Base-by-base conservation (phyloP, 2,113 vertebrate genomes). In the Microcebus jonahi region DNA sequence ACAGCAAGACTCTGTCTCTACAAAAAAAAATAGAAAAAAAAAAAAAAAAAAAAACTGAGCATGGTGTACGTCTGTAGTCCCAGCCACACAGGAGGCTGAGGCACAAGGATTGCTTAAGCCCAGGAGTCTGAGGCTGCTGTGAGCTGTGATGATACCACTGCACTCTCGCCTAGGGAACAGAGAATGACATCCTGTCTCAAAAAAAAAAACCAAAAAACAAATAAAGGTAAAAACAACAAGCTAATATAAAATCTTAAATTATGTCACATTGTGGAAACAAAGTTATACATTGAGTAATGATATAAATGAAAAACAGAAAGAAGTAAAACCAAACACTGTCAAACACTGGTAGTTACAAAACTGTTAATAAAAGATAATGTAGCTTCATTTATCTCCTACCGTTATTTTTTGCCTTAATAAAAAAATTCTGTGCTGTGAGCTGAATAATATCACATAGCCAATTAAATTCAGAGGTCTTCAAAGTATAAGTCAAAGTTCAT, bases 401-500 rank as follows among this genome's bases (percentile, higher is more conserved):
- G 5, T 80, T 88, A 68, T 23, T 53, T 17, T 76, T 63, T 79
- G 17, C 5, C 45, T 93, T 68, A 80, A 85, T 85, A 71, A 92
- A 92, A 94, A 71, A 48, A 15, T 75, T 90, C n/a, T 91, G 17
- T 68, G 68, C 25, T 59, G 7, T 80, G 9, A 94, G 34, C 13
- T 95, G 55, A 94, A 29, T 73, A 82, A 94, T 96, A 90, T 0
- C 9, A 0, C 80, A 42, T 4, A 86, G 34, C 21, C 42, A 95
- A 55, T 59, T 96, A 88, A 76, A 90, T 94, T 75, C 68, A 87
- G 50, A 4, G 76, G 25, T 59, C 94, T 96, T 94, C 50, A 94
- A 96, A 96, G 17, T 86, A 85, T 3, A 31, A 94, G 31, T n/a
- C 4, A 80, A 48, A 83, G 79, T 61, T 67, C 84, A 55, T 25